Percentiles rank a stretch among this genome's conserved stretches.
Evolutionary conservation across 2,797 vertebrate genomes (phyloP).

Genomic region (Limosa lapponica): DNA sequence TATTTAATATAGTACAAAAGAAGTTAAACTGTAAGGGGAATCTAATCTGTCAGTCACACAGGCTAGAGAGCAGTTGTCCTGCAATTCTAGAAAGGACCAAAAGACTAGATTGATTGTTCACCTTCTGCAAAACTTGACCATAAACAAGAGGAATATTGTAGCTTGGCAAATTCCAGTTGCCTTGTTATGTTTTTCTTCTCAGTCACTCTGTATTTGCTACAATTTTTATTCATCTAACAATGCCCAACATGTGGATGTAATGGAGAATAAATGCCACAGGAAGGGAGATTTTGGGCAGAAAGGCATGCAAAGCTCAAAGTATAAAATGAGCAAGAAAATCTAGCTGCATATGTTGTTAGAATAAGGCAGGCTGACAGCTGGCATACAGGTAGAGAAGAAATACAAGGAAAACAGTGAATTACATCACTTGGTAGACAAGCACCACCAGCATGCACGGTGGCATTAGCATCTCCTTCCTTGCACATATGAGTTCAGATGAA

Average conservation of each 20-base stretch:
- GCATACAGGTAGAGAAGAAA: accelerated
- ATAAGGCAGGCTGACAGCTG: not conserved
- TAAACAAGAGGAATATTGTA: not conserved
- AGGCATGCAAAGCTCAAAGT: not conserved
- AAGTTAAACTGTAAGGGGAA: not conserved
- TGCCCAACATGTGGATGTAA: not conserved
- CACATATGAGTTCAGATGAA: not conserved
- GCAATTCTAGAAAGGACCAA: not conserved
- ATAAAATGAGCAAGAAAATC: not conserved
- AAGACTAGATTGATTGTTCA: not conserved
- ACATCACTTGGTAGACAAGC: not conserved
- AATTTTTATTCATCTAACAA: not conserved
- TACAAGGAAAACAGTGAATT: not conserved
- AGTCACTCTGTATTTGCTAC: not conserved
- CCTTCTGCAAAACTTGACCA: not conserved
- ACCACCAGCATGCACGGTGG: not conserved
- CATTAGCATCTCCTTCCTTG: not conserved
- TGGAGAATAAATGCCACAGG: not conserved
- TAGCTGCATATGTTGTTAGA: not conserved
- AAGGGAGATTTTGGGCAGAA: not conserved
- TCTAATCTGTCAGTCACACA: not conserved
- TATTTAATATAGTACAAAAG: not conserved
- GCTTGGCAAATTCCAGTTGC: not conserved
- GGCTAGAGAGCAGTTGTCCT: not conserved
- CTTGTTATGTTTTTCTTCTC: not conserved